Evolutionary conservation across 2,888 invertebrate genomes (phyloP), one percentile per base, ranked within the genome.

Genomic region (Opisthograptis luteolata): DNA sequence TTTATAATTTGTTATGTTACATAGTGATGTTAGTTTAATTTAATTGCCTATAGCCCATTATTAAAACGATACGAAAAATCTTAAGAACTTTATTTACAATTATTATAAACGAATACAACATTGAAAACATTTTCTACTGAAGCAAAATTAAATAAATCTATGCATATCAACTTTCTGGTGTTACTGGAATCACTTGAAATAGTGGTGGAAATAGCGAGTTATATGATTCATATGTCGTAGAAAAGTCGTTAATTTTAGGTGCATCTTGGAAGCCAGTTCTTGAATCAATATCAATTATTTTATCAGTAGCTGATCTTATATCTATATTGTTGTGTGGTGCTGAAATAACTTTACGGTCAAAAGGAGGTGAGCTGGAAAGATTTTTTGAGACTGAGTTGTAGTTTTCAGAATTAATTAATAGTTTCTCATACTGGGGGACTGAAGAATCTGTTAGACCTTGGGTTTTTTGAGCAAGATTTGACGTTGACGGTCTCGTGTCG

Each of bases 151-250:
- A n/a, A n/a, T n/a, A n/a, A n/a, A 12, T 1, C 8, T 47, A n/a
- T n/a, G n/a, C n/a, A n/a, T 13, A 43, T 59, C 35, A 66, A 30
- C 25, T 58, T 51, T 67, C 68, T 8, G 75, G 76, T 1, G 63
- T 76, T 3, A 76, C 70, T 24, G 73, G 68, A 42, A 54, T 48
- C 4, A 60, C 75, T 61, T 76, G 76, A 37, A 68, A 75, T 31
- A 64, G 20, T 43, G 54, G 49, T 2, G 61, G 53, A 22, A 30
- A 28, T 3, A n/a, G 32, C 28, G 34, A 25, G 31, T 30, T 25
- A 31, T n/a, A 25, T 14, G 32, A 22, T 10, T 32, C 37, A n/a
- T 45, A 40, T 13, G 9, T 14, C 28, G 39, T 25, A 25, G 27
- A 27, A 14, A 3, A 20, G 41, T 34, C 19, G 28, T 17, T 10